Conservation (phyloP, 2,797 vertebrate genomes). For the Acridotheres tristis region DNA sequence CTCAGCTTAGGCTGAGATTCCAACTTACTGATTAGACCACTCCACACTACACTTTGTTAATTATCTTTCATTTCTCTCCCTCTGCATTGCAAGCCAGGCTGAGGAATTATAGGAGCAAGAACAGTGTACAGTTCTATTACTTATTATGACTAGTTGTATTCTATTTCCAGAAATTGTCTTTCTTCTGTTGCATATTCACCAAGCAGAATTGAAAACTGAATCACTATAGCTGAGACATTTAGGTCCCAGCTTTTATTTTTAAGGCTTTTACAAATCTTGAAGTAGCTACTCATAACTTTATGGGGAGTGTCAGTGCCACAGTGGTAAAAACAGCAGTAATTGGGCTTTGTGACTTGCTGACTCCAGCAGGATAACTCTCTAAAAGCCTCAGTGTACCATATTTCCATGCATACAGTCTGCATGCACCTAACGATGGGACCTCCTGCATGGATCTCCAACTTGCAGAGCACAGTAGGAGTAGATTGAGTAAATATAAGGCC, state of each 20-base stretch:
- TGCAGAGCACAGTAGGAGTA: background rate
- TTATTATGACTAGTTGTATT: background rate
- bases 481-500: background rate
- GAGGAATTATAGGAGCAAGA: background rate
- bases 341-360: background rate
- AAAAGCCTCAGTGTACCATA: fast-evolving
- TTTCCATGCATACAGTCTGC: background rate
- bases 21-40: background rate
- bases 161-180: slow-evolving; percentile 9
- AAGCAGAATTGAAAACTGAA: background rate
- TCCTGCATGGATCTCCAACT: background rate
- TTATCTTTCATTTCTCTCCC: background rate
- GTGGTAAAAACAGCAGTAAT: background rate
- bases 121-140: background rate
- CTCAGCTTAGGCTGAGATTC: background rate
- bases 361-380: background rate
- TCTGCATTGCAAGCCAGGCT: background rate
- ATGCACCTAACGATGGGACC: fast-evolving
- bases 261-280: slow-evolving; percentile 4
- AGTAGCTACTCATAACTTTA: background rate
- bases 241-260: background rate
- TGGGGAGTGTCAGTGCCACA: background rate
- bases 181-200: background rate
- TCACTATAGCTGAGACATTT: background rate
- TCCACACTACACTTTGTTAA: background rate